Conservation (phyloP, 2,888 invertebrate species). For the Uloborus plumipes region DNA sequence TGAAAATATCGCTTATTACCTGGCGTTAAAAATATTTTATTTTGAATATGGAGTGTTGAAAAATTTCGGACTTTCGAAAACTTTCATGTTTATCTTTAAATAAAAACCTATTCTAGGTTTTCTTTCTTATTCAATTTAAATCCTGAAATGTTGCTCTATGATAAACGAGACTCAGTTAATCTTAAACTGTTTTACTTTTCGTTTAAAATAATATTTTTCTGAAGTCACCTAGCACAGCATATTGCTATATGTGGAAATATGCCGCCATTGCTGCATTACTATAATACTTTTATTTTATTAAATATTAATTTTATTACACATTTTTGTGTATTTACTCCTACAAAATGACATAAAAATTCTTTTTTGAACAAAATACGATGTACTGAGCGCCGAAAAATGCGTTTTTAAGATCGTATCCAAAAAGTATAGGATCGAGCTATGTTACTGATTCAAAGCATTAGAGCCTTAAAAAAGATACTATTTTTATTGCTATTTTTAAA, state of each 20-base stretch:
- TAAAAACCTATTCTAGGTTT: background rate
- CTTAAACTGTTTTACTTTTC: background rate
- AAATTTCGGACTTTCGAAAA: conserved; percentile 37
- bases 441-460: too few species aligned
- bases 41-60: conserved; percentile 4
- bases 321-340: background rate
- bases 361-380: background rate
- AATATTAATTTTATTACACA: background rate
- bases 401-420: background rate
- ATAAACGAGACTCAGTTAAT: background rate
- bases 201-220: conserved; percentile 15
- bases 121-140: background rate
- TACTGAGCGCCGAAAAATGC: background rate
- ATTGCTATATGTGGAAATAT: conserved; percentile 28
- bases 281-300: conserved; percentile 22
- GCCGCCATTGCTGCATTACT: conserved; percentile 47
- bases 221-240: conserved; percentile 53
- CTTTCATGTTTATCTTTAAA: conserved; percentile 37
- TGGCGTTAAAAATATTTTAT: conserved; percentile 15
- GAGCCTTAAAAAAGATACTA: too few species aligned
- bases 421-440: background rate
- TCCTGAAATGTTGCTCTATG: conserved; percentile 20
- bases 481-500: too few species aligned
- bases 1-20: background rate
- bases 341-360: background rate